Base-by-base conservation (phyloP, 2,888 invertebrate genomes). In the Tanytarsus gracilentus region DNA sequence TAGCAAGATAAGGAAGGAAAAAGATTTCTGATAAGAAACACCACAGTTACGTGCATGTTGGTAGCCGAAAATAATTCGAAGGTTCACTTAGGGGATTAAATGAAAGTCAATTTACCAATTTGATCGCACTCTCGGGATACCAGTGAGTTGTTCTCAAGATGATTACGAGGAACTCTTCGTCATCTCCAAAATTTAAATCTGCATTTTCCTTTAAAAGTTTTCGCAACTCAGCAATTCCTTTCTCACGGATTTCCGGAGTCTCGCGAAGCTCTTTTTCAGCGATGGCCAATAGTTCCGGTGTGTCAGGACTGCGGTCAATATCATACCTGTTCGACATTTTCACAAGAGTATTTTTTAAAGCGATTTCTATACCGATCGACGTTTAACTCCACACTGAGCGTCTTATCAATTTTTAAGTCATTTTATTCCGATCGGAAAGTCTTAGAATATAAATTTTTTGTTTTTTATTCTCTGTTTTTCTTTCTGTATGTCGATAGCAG, bases 101-200 rank as follows among this genome's bases (percentile, higher is more conserved):
- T 50, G n/a, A 8, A 64, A 60, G 21, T 29, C 53, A 64, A 52
- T 82, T 82, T 70, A 87, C 88, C 77, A 90, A 75, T 68, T 83
- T 83, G 61, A 83, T 75, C 0, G 90, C 90, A 72, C 88, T 88
- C 66, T 88, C 79, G 0, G 89, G 84, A 66, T 90, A 89, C 76
- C 81, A 91, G 71, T 91, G 90, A 74, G 86, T 85, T 25, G 88
- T 87, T 62, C 91, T 79, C 61, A 91, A 75, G 69, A 88, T 88
- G 63, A 87, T 84, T n/a, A 82, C 76, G 8, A 91, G 77, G 44
- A 86, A 80, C 29, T 86, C 86, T 65, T 90, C 89, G 65, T 86
- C 86, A 40, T 87, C 86, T 62, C 79, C 79, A 67, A 75, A 88
- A 68, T 79, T 76, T 60, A 88, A 69, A 63, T 84, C 84, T 51